Evolutionary conservation across 2,113 vertebrate species (phyloP).

Genomic region (Phalacrocorax pelagicus): DNA sequence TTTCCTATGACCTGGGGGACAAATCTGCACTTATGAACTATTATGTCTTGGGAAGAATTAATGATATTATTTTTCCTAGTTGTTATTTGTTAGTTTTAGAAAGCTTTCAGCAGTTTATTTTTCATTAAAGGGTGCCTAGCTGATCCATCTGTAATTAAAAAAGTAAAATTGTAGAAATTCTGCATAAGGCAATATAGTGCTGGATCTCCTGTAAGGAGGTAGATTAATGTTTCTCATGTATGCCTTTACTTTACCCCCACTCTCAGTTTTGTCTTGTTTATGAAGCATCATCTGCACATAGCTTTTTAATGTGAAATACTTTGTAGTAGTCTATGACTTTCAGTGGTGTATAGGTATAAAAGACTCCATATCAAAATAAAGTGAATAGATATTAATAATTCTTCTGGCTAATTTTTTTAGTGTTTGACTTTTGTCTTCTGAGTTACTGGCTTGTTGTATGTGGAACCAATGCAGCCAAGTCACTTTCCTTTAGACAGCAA

Average conservation of each 20-base stretch:
- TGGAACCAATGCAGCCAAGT: not conserved
- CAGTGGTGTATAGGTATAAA: not conserved
- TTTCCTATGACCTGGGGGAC: not conserved
- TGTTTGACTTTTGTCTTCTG: not conserved
- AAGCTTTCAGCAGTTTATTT: not conserved
- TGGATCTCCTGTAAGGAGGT: not conserved
- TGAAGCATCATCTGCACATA: not conserved
- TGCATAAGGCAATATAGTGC: not conserved
- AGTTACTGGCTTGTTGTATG: not conserved
- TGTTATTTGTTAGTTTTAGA: constrained; percentile 17
- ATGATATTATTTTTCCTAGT: not conserved
- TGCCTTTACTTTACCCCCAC: not conserved
- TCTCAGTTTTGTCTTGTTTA: not conserved
- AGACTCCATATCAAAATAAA: not conserved
- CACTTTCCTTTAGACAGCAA: not conserved
- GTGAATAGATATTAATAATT: not conserved
- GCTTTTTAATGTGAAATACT: not conserved
- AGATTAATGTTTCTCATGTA: not conserved
- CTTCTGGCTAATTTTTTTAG: not conserved
- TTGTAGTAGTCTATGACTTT: not conserved
- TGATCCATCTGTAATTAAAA: not conserved
- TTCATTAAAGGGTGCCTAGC: not conserved
- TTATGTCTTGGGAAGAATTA: not conserved
- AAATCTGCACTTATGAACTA: not conserved
- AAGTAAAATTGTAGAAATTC: not conserved